Evolutionary conservation across 2,888 invertebrate genomes (phyloP), one percentile per base, ranked within the genome.

Genomic region (Abrostola triplasia): DNA sequence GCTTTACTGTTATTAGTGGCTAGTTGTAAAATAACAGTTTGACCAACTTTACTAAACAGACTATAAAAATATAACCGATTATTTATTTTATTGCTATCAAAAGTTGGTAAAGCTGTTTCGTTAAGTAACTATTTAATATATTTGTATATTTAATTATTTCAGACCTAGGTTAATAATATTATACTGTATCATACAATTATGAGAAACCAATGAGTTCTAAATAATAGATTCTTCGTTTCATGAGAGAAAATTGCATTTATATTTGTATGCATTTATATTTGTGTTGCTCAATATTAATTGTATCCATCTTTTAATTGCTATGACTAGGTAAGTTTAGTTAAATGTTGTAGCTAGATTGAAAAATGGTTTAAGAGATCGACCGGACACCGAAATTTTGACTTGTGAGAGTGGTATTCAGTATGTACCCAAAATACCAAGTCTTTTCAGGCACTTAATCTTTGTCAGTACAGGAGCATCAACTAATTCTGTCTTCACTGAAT

Each of bases 181-280:
- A 56, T 52, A 67, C 47, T 79, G 70, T 79, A 79, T 67, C 41
- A 67, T 78, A 78, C 56, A 49, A 59, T 73, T 74, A 57, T 74
- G 68, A 76, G 56, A 80, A 88, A 92, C 92, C 93, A 93, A 93
- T 92, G 91, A 93, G 85, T 83, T 85, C 84, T 89, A 87, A 65
- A 81, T 86, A 80, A 80, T 84, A 82, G 77, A 79, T 82, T 77
- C 77, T 80, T 84, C 70, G 64, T 78, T 67, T 79, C 50, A 76
- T 82, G 70, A 77, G 67, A 79, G 76, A 61, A 75, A 64, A 73
- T 82, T 82, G 89, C 91, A 89, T 91, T 90, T 91, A 88, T 69
- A 55, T 74, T 47, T 44, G 7, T 71, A 78, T 81, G 85, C 86
- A 86, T 90, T 89, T 90, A 86, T 78, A 67, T 79, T 86, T 80